A percentile compares a stretch with the other conserved stretches of the same genome.
Evolutionary conservation across 2,797 vertebrate genomes (phyloP).

Genomic region (Trachops cirrhosus): DNA sequence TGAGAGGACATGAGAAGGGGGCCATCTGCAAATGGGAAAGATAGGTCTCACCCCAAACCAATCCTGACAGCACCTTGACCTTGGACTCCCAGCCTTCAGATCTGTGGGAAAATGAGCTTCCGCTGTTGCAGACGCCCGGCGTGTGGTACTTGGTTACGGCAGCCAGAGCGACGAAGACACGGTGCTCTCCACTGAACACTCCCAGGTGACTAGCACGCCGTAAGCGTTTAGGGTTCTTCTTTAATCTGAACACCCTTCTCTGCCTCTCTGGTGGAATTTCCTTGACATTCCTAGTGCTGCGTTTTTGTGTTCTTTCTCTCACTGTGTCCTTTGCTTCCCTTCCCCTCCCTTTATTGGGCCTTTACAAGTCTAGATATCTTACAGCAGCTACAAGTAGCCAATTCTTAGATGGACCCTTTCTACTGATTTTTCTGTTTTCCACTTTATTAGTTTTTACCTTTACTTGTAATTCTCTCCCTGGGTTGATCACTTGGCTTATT

Average conservation of each 20-base stretch:
- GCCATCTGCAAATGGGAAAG: not conserved
- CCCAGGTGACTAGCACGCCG: not conserved
- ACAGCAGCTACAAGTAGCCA: not conserved
- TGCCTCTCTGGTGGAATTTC: not conserved
- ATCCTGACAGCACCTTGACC: not conserved
- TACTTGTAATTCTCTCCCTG: not conserved
- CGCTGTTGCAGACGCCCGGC: not conserved
- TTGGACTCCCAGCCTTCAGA: not conserved
- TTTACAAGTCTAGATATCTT: not conserved
- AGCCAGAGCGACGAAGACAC: not conserved
- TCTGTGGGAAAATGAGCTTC: not conserved
- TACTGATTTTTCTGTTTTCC: not conserved
- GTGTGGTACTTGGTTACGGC: not conserved
- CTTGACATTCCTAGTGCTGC: not conserved
- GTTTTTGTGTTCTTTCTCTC: not conserved
- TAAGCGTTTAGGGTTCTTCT: not conserved
- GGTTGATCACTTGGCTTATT: not conserved
- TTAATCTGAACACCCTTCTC: not conserved
- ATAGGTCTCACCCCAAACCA: not conserved
- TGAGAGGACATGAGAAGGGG: not conserved
- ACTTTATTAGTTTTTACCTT: not conserved
- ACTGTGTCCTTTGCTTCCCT: not conserved
- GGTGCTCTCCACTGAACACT: not conserved
- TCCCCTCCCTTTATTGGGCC: not conserved
- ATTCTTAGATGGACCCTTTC: not conserved